Evolutionary conservation across 1,140 invertebrate genomes (phyloP).

Genomic region (Pogonomyrmex barbatus): DNA sequence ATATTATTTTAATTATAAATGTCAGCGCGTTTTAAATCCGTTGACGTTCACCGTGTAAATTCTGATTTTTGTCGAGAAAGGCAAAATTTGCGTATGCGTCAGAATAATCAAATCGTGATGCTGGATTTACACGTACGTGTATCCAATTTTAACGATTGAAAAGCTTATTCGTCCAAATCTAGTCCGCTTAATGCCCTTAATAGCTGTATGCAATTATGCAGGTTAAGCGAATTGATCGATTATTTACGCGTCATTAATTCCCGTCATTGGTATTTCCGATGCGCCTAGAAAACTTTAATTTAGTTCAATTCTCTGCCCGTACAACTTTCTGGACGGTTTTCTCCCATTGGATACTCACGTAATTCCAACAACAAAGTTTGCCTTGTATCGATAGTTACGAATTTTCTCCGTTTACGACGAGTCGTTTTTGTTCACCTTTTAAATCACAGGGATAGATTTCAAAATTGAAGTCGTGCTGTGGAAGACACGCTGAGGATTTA

Average conservation of each 20-base stretch:
- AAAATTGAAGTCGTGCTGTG: not conserved
- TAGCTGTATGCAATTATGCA: not conserved
- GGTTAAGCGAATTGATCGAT: conserved; percentile 18
- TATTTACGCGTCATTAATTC: conserved; percentile 22
- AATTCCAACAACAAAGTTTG: conserved; percentile 17
- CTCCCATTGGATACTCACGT: not conserved
- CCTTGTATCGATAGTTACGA: not conserved
- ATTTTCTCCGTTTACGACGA: too few species aligned
- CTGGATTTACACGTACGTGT: too few species aligned
- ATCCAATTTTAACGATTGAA: not conserved
- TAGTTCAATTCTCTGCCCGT: conserved; percentile 28
- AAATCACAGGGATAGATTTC: not conserved
- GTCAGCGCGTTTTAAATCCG: not conserved
- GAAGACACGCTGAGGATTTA: not conserved
- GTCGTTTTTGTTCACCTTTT: not conserved
- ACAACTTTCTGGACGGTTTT: conserved; percentile 38
- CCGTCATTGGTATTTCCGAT: not conserved
- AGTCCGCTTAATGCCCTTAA: not conserved
- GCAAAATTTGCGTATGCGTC: not conserved
- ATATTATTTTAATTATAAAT: not conserved
- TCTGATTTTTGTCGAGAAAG: not conserved
- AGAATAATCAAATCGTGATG: not conserved
- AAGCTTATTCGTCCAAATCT: conserved; percentile 34
- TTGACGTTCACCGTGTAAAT: not conserved
- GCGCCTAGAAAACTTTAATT: conserved; percentile 28